Conservation (phyloP, 2,113 vertebrate genomes). For the Chlorodrepanis virens region DNA sequence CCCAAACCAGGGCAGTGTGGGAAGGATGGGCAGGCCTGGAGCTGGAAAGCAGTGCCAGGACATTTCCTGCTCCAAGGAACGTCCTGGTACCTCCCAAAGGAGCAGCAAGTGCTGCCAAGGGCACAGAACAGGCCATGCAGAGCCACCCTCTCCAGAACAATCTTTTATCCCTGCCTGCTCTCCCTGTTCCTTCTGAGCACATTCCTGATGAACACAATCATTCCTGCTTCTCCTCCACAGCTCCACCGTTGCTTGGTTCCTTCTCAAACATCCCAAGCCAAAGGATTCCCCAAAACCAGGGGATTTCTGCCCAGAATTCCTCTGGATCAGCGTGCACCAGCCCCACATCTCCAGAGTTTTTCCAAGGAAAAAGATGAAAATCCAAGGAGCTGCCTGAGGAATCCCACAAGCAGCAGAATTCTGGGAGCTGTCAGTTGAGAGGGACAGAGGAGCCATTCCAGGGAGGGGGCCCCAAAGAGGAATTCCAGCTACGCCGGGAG, state of each 20-base stretch:
- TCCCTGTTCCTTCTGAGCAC: background rate
- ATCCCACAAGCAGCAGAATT: background rate
- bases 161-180: background rate
- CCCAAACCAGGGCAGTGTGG: accelerated
- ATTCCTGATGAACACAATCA: background rate
- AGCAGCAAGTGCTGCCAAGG: background rate
- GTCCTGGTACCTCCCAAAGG: background rate
- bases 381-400: background rate
- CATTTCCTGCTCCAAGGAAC: background rate
- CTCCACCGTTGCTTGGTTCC: background rate
- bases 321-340: background rate
- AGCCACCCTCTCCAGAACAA: background rate
- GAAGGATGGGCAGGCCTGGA: background rate
- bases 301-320: too few species aligned
- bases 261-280: accelerated
- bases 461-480: background rate
- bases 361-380: background rate
- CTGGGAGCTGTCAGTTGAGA: background rate
- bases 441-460: background rate
- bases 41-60: background rate
- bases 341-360: background rate
- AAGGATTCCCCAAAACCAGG: accelerated
- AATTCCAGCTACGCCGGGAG: background rate
- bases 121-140: background rate
- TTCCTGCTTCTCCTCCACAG: background rate